Base-by-base conservation (phyloP, 2,797 vertebrate genomes). In the Rhyacichthys aspro region DNA sequence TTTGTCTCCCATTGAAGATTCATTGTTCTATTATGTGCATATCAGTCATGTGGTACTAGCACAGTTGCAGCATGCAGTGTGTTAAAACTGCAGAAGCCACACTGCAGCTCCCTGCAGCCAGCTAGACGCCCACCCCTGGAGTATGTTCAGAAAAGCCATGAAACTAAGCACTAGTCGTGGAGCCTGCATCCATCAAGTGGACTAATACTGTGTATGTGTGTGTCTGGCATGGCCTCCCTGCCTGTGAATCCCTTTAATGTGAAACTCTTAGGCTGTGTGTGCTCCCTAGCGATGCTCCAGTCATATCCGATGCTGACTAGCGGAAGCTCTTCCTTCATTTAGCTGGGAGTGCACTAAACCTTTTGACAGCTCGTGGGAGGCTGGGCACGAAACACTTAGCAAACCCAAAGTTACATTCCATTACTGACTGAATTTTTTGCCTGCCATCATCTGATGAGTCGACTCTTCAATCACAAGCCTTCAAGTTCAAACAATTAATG, bases 191-290 rank as follows among this genome's bases (percentile, higher is more conserved):
- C 44, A 65, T 59, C 46, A 70, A 47, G 37, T 52, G 57, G 23
- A 32, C 53, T 38, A 56, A 47, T 50, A 33, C 37, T 28, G 38
- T 23, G 9, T 28, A 36, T 19, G 45, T 68, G 34, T 12, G 12
- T 43, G 15, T 1, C 19, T 4, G 19, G 19, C 5, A 12, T 63
- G 53, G 32, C 59, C 58, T 59, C 15, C 39, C 19, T 66, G 52
- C 52, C 59, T 63, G 46, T 72, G 67, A 69, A 85, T 83, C 60
- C 28, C 61, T 69, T 68, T 57, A 59, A 77, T 48, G 43, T 52
- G 32, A 66, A 68, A 74, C 38, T 38, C 37, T 68, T 62, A 75
- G 55, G 44, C 55, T 70, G 67, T 55, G 55, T 59, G 39, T 59
- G 33, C 44, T 74, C 65, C 50, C 46, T 17, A 42, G 74, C 43